A percentile compares a stretch with the other conserved stretches of the same genome.
Conservation (phyloP, 2,888 invertebrate species). For the Sussaba pulchella region DNA sequence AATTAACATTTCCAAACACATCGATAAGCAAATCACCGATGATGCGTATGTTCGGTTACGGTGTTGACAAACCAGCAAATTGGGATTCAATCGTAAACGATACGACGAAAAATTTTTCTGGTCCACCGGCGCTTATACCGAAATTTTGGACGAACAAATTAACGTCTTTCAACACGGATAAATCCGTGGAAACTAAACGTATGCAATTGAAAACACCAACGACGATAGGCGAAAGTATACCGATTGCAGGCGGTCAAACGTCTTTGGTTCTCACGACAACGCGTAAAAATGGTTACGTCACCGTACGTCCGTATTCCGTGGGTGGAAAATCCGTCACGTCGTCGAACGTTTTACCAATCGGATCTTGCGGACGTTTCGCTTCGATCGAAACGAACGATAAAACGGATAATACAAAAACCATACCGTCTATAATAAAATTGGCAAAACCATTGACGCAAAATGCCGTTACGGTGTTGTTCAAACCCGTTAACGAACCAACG, state of each 20-base stretch:
- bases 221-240: constrained; percentile 2
- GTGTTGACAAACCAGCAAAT: constrained; percentile 13
- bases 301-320: constrained; percentile 29
- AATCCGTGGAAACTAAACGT: background rate
- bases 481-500: constrained; percentile 37
- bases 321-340: background rate
- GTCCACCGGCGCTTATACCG: constrained; percentile 12
- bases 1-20: constrained; percentile 30
- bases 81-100: constrained; percentile 27
- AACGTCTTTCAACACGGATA: constrained; percentile 31
- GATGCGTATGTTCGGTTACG: constrained; percentile 36
- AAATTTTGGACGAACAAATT: constrained; percentile 46
- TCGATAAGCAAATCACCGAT: constrained; percentile 26
- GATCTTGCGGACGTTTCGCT: background rate
- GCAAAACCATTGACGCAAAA: constrained; percentile 35
- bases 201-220: constrained; percentile 15
- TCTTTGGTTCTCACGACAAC: constrained; percentile 34
- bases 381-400: constrained; percentile 25
- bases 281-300: constrained; percentile 45
- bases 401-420: background rate
- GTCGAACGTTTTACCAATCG: constrained; percentile 2
- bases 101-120: background rate
- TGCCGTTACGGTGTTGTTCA: constrained; percentile 27
- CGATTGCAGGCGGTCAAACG: constrained; percentile 31
- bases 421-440: constrained; percentile 28